Conservation (phyloP, 2,888 invertebrate species). For the Drosophila flavopinicola region DNA sequence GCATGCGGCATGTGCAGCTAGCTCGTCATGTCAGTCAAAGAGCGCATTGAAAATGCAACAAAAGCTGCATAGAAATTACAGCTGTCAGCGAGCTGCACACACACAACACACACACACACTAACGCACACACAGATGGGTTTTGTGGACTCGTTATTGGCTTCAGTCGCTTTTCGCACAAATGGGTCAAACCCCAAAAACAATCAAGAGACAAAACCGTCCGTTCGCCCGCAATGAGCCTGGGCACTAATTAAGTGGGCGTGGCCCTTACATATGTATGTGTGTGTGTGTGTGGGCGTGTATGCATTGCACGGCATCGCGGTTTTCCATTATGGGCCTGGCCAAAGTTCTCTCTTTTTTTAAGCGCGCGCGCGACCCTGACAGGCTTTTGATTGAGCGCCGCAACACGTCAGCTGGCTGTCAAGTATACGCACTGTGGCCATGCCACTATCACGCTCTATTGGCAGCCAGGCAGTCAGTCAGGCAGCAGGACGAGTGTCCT, state of each 20-base stretch:
- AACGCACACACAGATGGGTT: conserved; percentile 9
- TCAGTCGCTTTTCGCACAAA: conserved; percentile 61
- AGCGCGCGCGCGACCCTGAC: conserved; percentile 44
- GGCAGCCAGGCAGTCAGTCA: conserved; percentile 16
- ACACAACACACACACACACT: conserved; percentile 14
- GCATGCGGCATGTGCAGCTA: conserved; percentile 23
- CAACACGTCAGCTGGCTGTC: conserved; percentile 64
- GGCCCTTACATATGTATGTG: conserved; percentile 6
- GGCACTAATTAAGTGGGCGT: conserved; percentile 76
- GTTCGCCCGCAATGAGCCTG: conserved; percentile 61
- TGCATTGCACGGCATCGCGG: conserved; percentile 41
- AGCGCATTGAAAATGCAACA: conserved; percentile 56
- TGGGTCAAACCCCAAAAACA: conserved; percentile 79
- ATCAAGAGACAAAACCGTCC: conserved; percentile 51
- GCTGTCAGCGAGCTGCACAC: conserved; percentile 51
- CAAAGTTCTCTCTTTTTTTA: conserved; percentile 48
- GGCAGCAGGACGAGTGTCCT: too few relatives aligned
- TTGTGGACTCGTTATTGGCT: conserved; percentile 38
- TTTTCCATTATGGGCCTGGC: conserved; percentile 57
- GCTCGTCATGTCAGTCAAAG: conserved; percentile 35
- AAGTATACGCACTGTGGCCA: conserved; percentile 67
- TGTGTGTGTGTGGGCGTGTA: conserved; percentile 21
- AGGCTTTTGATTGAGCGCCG: conserved; percentile 74
- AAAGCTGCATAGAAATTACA: conserved; percentile 67
- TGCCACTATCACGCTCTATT: conserved; percentile 38